Percentiles rank a stretch among this genome's conserved stretches.
Evolutionary conservation across 2,797 vertebrate genomes (phyloP).

Genomic region (Liasis olivaceus): DNA sequence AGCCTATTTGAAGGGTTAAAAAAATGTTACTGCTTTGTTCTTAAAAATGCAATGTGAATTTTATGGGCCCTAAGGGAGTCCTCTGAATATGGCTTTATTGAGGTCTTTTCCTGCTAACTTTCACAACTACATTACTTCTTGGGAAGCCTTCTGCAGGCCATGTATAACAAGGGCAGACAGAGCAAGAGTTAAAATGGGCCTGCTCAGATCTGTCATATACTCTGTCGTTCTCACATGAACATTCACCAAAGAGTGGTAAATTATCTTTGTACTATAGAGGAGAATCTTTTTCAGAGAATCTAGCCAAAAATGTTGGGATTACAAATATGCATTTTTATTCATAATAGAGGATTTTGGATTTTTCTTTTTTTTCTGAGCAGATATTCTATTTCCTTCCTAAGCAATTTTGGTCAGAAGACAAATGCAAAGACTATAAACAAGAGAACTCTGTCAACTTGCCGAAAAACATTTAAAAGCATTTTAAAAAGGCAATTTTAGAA

Average conservation of each 20-base stretch:
- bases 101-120: not conserved
- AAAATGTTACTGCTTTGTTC: not conserved
- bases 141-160: not conserved
- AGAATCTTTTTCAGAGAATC: not conserved
- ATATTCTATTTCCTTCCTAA: constrained; percentile 62
- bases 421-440: constrained; percentile 75
- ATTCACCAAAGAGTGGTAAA: not conserved
- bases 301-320: not conserved
- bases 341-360: constrained; percentile 45
- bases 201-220: not conserved
- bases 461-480: constrained; percentile 62
- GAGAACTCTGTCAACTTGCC: constrained; percentile 37
- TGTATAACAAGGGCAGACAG: not conserved
- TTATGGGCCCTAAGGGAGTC: not conserved
- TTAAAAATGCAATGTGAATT: not conserved
- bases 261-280: not conserved
- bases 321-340: constrained; percentile 43
- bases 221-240: not conserved
- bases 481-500: not conserved
- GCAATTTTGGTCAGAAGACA: constrained; percentile 64
- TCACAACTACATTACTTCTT: not conserved
- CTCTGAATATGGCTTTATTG: not conserved
- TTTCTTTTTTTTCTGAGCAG: constrained; percentile 40
- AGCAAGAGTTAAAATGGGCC: not conserved
- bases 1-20: not conserved